Conservation (phyloP, 2,888 invertebrate genomes). For the Candidula unifasciata region DNA sequence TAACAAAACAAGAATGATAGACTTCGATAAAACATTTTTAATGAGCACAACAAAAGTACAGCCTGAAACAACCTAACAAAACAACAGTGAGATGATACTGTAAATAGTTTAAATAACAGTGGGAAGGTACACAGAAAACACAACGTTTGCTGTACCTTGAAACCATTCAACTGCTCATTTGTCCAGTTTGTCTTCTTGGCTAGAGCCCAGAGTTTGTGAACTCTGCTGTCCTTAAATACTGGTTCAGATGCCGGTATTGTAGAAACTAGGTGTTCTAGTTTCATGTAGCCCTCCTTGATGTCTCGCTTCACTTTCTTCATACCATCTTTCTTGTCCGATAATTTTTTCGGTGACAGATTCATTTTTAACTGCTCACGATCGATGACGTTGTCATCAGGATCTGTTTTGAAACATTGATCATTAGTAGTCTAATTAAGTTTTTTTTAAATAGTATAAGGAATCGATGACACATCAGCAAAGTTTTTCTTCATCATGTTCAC, state of each 20-base stretch:
- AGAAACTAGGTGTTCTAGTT: slow-evolving; percentile 54
- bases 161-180: slow-evolving; percentile 87
- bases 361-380: slow-evolving; percentile 15
- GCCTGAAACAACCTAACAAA: too few species aligned
- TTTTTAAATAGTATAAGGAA: too few species aligned
- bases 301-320: slow-evolving; percentile 59
- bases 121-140: too few species aligned
- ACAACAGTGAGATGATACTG: too few species aligned
- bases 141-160: slow-evolving; percentile 82
- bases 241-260: slow-evolving; percentile 81
- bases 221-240: slow-evolving; percentile 91
- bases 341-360: slow-evolving; percentile 48
- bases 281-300: slow-evolving; percentile 80
- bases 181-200: slow-evolving; percentile 89
- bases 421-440: too few species aligned
- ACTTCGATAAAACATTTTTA: too few species aligned
- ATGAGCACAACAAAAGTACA: too few species aligned
- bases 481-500: too few species aligned
- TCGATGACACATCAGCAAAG: too few species aligned
- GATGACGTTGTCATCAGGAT: slow-evolving; percentile 44
- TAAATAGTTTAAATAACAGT: too few species aligned
- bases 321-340: slow-evolving; percentile 57
- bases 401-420: background rate
- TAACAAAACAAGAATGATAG: too few species aligned
- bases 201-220: slow-evolving; percentile 91